Base-by-base conservation (phyloP, 2,113 vertebrate genomes). In the Vulpes vulpes region DNA sequence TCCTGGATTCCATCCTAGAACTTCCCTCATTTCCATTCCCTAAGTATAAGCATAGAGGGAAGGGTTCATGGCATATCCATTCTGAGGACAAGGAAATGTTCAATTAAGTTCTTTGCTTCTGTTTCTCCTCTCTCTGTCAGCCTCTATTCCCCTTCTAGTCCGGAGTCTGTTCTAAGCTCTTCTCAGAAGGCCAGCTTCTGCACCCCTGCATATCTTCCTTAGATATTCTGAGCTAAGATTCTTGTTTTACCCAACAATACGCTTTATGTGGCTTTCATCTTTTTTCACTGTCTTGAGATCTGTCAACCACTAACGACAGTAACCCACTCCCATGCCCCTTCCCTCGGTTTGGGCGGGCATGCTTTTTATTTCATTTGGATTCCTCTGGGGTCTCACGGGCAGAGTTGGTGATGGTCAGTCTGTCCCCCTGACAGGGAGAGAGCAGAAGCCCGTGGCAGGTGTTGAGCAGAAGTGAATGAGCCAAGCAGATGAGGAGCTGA, bases 371-470 rank as follows among this genome's bases (percentile, higher is more conserved):
- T 91, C 12, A 59, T 17, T 49, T 51, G 60, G 22, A 7, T 73
- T 89, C 11, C 49, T 60, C 23, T 38, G 25, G 43, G 11, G 15
- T 27, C 43, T 35, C 22, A 6, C 0, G 3, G 27, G 69, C 27
- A 82, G 23, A 22, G 11, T 5, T 64, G 22, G 16, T 35, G 32
- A 8, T 51, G 55, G n/a, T 7, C 64, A 59, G 3, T 59, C 11
- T 27, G 17, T 32, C 7, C 69, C 49, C 38, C 19, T 55, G 17
- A 19, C 20, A 79, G 22, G 51, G 51, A 71, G 53, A 74, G 95
- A 95, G 84, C 8, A 81, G 64, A 81, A 85, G 27, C 51, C n/a
- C 60, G 76, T 73, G 82, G 27, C 43, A 93, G 82, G 53, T 2
- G 7, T 78, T 62, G 62, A 81, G 4, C 4, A 20, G 22, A 96